A percentile compares a stretch with the other conserved stretches of the same genome.
Evolutionary conservation across 2,113 vertebrate species (phyloP).

Genomic region (Heterotilapia buettikoferi): DNA sequence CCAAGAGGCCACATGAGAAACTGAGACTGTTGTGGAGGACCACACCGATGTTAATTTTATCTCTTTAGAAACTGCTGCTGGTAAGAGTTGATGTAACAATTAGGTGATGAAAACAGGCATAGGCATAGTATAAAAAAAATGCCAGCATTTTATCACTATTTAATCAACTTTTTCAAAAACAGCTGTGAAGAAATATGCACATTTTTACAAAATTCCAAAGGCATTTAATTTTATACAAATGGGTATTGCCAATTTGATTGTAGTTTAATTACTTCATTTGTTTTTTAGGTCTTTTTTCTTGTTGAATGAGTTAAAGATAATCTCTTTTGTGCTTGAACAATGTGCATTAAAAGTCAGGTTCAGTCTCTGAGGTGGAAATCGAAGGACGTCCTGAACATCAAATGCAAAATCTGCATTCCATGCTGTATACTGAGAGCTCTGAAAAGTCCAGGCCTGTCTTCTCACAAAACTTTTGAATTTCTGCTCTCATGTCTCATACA

Average conservation of each 20-base stretch:
- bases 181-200: neutral
- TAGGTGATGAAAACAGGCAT: neutral
- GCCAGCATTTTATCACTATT: neutral
- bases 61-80: no score
- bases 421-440: neutral
- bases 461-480: neutral
- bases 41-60: no score
- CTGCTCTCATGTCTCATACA: neutral
- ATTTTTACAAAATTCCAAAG: neutral
- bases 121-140: neutral
- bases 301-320: neutral
- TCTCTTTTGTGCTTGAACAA: neutral
- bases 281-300: neutral
- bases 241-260: neutral
- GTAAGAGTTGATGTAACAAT: neutral
- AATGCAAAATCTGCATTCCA: neutral
- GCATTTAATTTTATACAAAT: neutral
- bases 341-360: neutral
- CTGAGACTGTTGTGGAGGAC: no score
- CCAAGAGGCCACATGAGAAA: no score
- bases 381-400: neutral
- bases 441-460: neutral
- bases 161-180: neutral
- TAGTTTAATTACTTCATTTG: neutral
- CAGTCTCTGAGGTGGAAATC: neutral